A percentile compares a stretch with the other conserved stretches of the same genome.
phyloP scores from a whole-genome alignment of 2,113 vertebrate species.

The Lanius collurio region DNA sequence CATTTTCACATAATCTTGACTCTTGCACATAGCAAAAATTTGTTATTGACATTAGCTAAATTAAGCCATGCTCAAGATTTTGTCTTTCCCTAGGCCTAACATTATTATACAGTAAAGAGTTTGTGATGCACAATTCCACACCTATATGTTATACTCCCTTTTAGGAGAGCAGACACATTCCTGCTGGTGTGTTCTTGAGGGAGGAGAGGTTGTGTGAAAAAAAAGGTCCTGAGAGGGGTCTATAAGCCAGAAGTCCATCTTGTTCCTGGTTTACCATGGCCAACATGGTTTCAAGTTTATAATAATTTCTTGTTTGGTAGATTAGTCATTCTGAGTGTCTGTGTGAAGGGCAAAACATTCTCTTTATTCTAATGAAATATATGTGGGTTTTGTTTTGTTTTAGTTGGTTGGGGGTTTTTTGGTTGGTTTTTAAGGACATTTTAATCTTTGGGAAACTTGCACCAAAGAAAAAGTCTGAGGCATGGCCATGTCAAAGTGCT shows the following conservation, averaged over 20 bases:
- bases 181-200: background rate
- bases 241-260: background rate
- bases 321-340: background rate
- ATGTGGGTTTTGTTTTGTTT: accelerated
- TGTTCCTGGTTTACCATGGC: background rate
- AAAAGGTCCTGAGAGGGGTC: background rate
- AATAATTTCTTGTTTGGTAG: background rate
- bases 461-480: background rate
- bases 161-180: background rate
- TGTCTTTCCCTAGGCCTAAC: background rate
- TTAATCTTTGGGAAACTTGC: background rate
- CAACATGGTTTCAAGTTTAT: background rate
- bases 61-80: background rate
- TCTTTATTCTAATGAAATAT: background rate
- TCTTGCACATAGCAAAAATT: background rate
- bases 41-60: background rate
- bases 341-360: background rate
- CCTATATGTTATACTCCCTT: background rate
- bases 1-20: background rate
- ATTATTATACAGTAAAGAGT: background rate
- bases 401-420: background rate
- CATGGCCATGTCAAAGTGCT: background rate
- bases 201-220: background rate
- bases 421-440: background rate
- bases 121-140: background rate